A percentile compares a stretch with the other conserved stretches of the same genome.
phyloP scores from a whole-genome alignment of 2,888 invertebrate species.

The Silvanus unidentatus region DNA sequence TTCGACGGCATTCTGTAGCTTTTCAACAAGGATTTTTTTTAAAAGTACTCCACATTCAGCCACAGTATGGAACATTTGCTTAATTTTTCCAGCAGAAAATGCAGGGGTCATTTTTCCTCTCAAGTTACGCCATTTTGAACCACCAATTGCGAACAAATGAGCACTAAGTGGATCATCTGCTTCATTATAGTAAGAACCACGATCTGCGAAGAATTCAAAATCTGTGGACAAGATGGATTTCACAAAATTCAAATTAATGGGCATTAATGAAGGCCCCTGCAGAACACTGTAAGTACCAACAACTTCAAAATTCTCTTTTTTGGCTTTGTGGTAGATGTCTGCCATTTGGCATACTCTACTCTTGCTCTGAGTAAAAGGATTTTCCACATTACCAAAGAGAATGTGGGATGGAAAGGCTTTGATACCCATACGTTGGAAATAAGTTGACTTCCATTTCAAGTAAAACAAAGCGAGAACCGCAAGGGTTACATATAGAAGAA shows the following conservation, averaged over 20 bases:
- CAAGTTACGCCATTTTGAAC: constrained; percentile 7
- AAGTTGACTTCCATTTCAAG: background rate
- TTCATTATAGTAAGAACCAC: constrained; percentile 54
- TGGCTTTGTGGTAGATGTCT: background rate
- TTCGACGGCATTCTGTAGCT: background rate
- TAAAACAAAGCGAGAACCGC: background rate
- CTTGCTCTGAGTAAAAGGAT: background rate
- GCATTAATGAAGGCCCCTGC: constrained; percentile 14
- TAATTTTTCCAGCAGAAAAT: constrained; percentile 60
- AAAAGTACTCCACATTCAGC: constrained; percentile 6
- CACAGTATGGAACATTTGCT: constrained; percentile 50
- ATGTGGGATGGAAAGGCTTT: background rate
- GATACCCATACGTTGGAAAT: background rate
- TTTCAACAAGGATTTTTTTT: constrained; percentile 1
- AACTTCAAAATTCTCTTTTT: background rate
- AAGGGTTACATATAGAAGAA: too few species aligned
- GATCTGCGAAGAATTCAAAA: constrained; percentile 56
- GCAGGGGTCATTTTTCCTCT: constrained; percentile 8
- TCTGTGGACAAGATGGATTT: constrained; percentile 52
- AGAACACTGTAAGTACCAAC: background rate
- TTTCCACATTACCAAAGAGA: constrained; percentile 36
- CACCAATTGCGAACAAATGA: constrained; percentile 5
- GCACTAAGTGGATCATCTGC: constrained; percentile 51
- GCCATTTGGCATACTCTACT: background rate
- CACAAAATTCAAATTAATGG: constrained; percentile 26